These are phyloP conservation scores for Nothobranchius furzeri DNA, from an alignment of 2,113 vertebrate species.

Conservation along the genomic window DNA sequence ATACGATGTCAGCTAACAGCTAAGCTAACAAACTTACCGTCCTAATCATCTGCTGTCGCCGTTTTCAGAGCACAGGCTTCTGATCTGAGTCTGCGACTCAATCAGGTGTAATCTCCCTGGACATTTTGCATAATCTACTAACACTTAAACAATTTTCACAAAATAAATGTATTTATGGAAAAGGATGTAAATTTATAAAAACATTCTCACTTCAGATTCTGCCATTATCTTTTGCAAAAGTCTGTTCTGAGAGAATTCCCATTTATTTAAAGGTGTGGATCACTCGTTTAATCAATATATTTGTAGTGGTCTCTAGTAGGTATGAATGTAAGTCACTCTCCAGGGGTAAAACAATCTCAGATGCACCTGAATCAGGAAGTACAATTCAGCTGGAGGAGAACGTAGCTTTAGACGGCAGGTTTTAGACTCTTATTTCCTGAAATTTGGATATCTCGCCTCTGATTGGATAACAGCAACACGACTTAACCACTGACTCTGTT, in stretches of 20 bases:
- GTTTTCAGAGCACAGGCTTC: neutral
- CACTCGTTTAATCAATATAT: too few species aligned
- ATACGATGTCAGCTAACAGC: neutral
- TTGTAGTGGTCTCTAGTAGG: too few species aligned
- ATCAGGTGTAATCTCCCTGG: neutral
- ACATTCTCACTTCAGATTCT: neutral
- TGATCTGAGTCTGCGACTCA: neutral
- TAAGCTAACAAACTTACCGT: neutral
- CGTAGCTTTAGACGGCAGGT: too few species aligned
- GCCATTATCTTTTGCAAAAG: neutral
- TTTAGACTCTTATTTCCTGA: too few species aligned
- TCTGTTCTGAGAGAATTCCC: neutral
- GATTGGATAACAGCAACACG: too few species aligned
- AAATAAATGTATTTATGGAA: neutral
- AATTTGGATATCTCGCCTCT: too few species aligned
- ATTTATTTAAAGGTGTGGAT: neutral
- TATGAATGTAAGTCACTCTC: too few species aligned
- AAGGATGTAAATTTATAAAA: neutral
- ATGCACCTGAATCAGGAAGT: too few species aligned
- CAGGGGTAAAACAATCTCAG: too few species aligned
- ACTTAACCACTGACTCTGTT: too few species aligned
- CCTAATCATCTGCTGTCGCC: neutral
- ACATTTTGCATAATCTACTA: neutral
- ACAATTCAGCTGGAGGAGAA: too few species aligned
- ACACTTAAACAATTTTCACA: neutral